Conservation (phyloP, 2,797 vertebrate species). For the Sphenodon punctatus region DNA sequence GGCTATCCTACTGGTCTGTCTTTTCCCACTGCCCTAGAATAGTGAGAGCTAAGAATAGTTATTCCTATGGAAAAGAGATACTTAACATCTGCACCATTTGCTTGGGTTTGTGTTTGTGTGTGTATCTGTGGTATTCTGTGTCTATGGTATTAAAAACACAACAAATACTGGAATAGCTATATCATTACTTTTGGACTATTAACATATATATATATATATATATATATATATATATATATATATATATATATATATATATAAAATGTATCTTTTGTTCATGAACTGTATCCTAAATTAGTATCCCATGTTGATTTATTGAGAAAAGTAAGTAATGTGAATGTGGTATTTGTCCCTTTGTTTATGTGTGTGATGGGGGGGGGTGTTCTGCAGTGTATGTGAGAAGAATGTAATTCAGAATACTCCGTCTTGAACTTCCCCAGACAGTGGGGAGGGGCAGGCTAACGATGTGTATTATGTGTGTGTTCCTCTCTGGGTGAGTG, state of each 20-base stretch:
- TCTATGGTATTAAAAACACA: constrained; percentile 6
- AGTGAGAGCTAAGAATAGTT: neutral
- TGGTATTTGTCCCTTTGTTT: neutral
- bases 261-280: too few relatives aligned
- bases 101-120: neutral
- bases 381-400: neutral
- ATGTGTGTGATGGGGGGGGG: neutral
- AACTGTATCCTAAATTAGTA: too few relatives aligned
- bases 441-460: neutral
- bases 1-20: neutral
- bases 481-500: neutral
- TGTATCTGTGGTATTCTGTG: neutral
- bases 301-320: neutral
- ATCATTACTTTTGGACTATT: too few relatives aligned
- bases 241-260: neutral
- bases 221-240: too few relatives aligned
- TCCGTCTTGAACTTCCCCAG: constrained; percentile 36
- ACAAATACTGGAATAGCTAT: too few relatives aligned
- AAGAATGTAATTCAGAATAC: neutral
- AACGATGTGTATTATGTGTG: neutral
- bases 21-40: neutral
- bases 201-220: too few relatives aligned
- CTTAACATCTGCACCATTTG: neutral
- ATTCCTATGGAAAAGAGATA: neutral
- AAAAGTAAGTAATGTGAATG: neutral